Base-by-base conservation (phyloP, 2,113 vertebrate genomes). In the Etheostoma cragini region DNA sequence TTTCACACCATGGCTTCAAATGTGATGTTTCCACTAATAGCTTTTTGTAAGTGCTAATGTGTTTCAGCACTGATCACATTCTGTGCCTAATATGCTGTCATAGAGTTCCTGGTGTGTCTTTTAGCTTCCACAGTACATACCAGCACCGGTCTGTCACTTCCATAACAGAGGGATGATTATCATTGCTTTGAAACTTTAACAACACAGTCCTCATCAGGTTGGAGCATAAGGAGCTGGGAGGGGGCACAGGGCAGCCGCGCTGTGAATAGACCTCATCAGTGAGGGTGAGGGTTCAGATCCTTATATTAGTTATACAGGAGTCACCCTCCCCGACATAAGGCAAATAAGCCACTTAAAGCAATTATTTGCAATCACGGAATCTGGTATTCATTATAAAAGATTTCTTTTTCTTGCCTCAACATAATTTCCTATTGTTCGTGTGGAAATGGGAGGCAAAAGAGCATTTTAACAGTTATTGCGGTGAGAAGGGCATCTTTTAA, bases 341-440 rank as follows among this genome's bases (percentile, higher is more conserved):
- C 91, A 96, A 95, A 97, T 95, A 94, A 95, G 93, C 95, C 95
- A 96, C 95, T 96, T 96, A 97, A 96, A 94, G 94, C 97, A 99
- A 99, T 98, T 96, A 97, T 96, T 96, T 91, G 97, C 97, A 99
- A 98, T 99, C 98, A 99, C 97, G 94, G 96, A 97, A 98, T 97
- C 95, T 95, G 95, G 88, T 95, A 94, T 97, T 98, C 97, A 97
- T 97, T 96, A 96, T 93, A 95, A 96, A 96, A 96, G 58, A 95
- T 93, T 90, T 96, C 94, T 92, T 75, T 76, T 70, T 65, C 80
- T 63, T 86, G 88, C 84, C 87, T 89, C 79, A 17, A 91, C 84
- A 91, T 96, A 94, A 95, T 95, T 95, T 95, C 89, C 93, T 92
- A 95, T 95, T 95, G 94, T 96, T 95, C 91, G 16, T 73, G 71